These are phyloP conservation scores for Eilema caniola DNA, from an alignment of 2,888 invertebrate species.

Conservation along the genomic window DNA sequence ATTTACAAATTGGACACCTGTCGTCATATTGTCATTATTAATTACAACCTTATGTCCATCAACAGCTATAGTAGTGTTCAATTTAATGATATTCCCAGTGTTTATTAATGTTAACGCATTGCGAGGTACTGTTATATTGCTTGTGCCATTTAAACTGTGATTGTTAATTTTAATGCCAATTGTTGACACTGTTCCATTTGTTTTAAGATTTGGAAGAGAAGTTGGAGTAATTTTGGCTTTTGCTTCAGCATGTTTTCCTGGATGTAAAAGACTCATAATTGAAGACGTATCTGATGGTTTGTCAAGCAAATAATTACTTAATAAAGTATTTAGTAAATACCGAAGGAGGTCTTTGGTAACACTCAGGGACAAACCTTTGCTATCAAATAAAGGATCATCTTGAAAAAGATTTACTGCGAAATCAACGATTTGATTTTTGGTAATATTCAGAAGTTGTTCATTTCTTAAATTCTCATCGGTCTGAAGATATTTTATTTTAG, in stretches of 20 bases:
- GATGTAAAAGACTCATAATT: not conserved
- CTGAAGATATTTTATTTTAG: not conserved
- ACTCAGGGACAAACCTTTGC: not conserved
- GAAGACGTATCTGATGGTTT: not conserved
- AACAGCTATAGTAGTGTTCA: not conserved
- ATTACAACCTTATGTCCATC: not conserved
- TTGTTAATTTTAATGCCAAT: not conserved
- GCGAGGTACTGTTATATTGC: not conserved
- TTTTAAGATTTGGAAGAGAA: not conserved
- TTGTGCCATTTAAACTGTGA: not conserved
- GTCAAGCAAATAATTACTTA: not conserved
- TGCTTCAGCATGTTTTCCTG: not conserved
- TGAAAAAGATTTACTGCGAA: not conserved
- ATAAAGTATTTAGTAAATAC: not conserved
- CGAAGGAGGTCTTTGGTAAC: not conserved
- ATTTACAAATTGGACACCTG: not conserved
- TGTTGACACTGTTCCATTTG: not conserved
- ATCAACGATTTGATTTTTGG: not conserved
- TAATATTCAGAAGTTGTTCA: not conserved
- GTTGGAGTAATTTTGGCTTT: not conserved
- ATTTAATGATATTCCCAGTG: not conserved
- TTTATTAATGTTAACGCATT: slow-evolving; percentile 4
- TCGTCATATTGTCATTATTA: not conserved
- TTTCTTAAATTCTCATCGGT: not conserved
- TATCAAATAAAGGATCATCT: not conserved